These are phyloP conservation scores for Tylochromis polylepis DNA, from an alignment of 2,113 vertebrate species.

Conservation along the genomic window DNA sequence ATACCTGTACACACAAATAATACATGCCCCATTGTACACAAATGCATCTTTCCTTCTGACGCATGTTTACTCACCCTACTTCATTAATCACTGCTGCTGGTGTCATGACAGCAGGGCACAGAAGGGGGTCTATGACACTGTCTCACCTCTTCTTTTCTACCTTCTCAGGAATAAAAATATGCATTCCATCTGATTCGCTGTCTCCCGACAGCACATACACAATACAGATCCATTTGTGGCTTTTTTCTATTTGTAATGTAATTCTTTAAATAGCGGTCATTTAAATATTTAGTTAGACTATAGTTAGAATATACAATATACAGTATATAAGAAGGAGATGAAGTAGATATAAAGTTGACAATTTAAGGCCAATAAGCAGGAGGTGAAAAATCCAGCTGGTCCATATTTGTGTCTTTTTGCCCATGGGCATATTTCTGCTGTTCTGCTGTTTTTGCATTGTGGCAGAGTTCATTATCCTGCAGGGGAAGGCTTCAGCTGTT, in stretches of 20 bases:
- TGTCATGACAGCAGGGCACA: conserved; percentile 47
- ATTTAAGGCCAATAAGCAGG: neutral
- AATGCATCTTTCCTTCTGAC: neutral
- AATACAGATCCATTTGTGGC: neutral
- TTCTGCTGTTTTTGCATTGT: neutral
- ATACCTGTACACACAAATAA: neutral
- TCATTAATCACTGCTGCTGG: conserved; percentile 54
- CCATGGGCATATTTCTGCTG: neutral
- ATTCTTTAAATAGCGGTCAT: neutral
- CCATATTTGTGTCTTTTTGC: neutral
- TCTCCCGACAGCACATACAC: neutral
- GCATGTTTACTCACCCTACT: neutral
- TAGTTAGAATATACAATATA: too few relatives aligned
- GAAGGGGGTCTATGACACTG: conserved; percentile 32
- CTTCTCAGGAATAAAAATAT: conserved; percentile 25
- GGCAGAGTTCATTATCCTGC: neutral
- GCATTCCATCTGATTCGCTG: conserved; percentile 2
- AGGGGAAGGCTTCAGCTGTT: neutral
- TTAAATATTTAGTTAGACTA: neutral
- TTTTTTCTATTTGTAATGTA: neutral
- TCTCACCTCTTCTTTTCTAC: conserved; percentile 27
- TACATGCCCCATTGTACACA: neutral
- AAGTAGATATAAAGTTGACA: neutral
- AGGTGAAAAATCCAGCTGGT: neutral
- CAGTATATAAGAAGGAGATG: neutral